Evolutionary conservation across 2,888 invertebrate species (phyloP).

Genomic region (Ptilodon capucinus): DNA sequence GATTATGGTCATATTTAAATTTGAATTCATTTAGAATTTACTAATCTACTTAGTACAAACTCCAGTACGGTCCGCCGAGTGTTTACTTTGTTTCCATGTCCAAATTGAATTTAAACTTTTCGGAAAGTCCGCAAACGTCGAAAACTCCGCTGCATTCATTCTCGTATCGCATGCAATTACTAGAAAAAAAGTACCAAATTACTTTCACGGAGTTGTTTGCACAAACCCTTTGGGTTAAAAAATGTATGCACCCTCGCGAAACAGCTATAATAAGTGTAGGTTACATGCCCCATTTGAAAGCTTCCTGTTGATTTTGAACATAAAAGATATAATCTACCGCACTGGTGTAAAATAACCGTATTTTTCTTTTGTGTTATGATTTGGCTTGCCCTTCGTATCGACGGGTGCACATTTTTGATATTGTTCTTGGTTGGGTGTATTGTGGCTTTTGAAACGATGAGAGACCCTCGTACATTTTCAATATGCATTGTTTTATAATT

Average conservation of each 20-base stretch:
- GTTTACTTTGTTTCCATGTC: conserved; percentile 54
- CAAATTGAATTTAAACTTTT: conserved; percentile 63
- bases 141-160: conserved; percentile 30
- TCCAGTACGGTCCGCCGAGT: conserved; percentile 47
- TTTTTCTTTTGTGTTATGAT: conserved; percentile 78
- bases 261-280: conserved; percentile 79
- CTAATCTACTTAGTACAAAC: conserved; percentile 55
- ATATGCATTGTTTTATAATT: neutral
- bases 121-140: conserved; percentile 40
- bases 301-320: conserved; percentile 81
- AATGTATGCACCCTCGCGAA: conserved; percentile 76
- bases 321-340: conserved; percentile 82
- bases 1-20: too few relatives aligned
- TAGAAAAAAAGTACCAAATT: conserved; percentile 53
- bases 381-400: conserved; percentile 61
- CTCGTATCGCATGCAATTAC: conserved; percentile 50
- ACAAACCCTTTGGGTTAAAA: conserved; percentile 70
- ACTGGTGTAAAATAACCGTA: conserved; percentile 81
- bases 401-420: conserved; percentile 57
- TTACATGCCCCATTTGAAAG: conserved; percentile 81
- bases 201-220: conserved; percentile 58
- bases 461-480: conserved; percentile 2
- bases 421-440: conserved; percentile 48
- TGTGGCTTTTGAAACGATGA: conserved; percentile 48
- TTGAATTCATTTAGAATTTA: conserved; percentile 19